Evolutionary conservation across 2,113 vertebrate genomes (phyloP).

Genomic region (Regulus satrapa): DNA sequence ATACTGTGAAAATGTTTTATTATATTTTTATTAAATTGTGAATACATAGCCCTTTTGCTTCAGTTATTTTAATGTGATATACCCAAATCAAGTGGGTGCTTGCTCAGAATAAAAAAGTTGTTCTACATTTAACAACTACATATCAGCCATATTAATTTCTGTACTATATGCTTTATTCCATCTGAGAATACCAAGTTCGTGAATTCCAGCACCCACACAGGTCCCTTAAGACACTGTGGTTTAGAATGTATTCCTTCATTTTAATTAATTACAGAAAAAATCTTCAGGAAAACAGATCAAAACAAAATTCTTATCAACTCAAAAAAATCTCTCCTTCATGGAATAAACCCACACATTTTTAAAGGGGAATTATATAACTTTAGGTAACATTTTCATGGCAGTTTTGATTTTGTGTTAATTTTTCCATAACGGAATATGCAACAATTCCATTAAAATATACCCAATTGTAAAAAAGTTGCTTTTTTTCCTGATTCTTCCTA

Average conservation of each 20-base stretch:
- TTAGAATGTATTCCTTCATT: neutral
- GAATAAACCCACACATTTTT: neutral
- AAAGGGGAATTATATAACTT: neutral
- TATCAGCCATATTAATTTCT: neutral
- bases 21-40: neutral
- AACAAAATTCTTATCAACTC: neutral
- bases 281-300: neutral
- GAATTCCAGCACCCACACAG: neutral
- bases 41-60: neutral
- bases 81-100: neutral
- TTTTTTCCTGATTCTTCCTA: neutral
- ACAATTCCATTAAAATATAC: neutral
- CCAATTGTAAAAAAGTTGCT: neutral
- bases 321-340: neutral
- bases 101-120: neutral
- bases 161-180: neutral
- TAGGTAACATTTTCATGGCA: neutral
- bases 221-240: neutral
- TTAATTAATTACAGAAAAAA: neutral
- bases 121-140: neutral
- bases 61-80: neutral
- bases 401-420: neutral
- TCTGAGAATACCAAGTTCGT: neutral
- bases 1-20: neutral
- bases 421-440: neutral